Evolutionary conservation across 1,140 invertebrate species (phyloP).

Genomic region (Eubasilissa regina): DNA sequence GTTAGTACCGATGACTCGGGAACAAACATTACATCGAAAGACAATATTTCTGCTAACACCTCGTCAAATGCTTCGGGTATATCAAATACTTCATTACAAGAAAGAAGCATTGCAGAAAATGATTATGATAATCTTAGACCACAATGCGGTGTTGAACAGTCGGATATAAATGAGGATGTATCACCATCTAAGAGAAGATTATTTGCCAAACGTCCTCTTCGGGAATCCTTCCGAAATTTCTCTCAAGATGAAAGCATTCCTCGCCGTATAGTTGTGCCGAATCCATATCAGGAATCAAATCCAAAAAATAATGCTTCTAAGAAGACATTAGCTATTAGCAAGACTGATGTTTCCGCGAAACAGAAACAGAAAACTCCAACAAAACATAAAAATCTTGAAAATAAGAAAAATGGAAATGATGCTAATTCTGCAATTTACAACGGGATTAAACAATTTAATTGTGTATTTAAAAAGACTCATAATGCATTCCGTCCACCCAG

Average conservation of each 20-base stretch:
- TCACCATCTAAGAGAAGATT: slow-evolving; percentile 50
- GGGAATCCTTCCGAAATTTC: slow-evolving; percentile 40
- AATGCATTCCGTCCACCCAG: slow-evolving; percentile 29
- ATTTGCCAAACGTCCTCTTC: slow-evolving; percentile 46
- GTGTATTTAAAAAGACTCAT: slow-evolving; percentile 34
- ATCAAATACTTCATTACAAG: background rate
- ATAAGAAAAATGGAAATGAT: background rate
- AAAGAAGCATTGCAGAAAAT: slow-evolving; percentile 2
- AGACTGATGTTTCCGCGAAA: background rate
- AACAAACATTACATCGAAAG: background rate
- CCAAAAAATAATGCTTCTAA: slow-evolving; percentile 20
- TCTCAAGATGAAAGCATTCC: slow-evolving; percentile 28
- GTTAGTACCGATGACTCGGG: slow-evolving; percentile 49
- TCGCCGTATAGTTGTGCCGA: slow-evolving; percentile 16
- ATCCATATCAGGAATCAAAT: slow-evolving; percentile 27
- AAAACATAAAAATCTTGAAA: slow-evolving; percentile 17
- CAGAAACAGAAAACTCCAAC: slow-evolving; percentile 9
- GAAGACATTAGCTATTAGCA: background rate
- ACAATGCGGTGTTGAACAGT: background rate
- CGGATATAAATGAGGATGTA: background rate
- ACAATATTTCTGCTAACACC: background rate
- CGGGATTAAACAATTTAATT: slow-evolving; percentile 29
- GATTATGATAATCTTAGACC: background rate
- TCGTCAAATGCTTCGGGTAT: slow-evolving; percentile 1
- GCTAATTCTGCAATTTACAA: slow-evolving; percentile 11